A percentile compares a stretch with the other conserved stretches of the same genome.
These are phyloP conservation scores for Athene cunicularia DNA, from an alignment of 2,113 vertebrate species.

Conservation along the genomic window DNA sequence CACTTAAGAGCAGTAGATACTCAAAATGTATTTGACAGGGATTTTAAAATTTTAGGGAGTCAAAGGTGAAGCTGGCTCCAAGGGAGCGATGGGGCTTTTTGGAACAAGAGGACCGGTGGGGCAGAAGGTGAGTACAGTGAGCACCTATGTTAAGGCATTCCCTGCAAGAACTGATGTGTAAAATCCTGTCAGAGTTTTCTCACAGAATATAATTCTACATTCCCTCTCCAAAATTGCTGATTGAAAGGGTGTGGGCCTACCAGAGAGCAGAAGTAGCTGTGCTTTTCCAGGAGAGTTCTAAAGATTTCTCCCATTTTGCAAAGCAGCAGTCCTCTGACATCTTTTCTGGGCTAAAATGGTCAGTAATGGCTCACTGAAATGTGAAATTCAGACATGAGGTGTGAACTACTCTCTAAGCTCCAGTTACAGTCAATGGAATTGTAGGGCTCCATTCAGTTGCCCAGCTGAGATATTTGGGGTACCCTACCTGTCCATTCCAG, in stretches of 20 bases:
- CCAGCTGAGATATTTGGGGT: neutral
- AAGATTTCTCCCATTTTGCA: neutral
- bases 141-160: neutral
- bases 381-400: fast-evolving
- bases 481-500: neutral
- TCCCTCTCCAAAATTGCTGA: neutral
- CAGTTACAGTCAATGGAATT: fast-evolving
- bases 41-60: constrained; percentile 71
- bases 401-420: neutral
- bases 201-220: neutral
- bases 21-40: neutral
- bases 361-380: neutral
- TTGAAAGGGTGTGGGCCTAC: neutral
- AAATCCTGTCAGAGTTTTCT: neutral
- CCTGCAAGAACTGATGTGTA: neutral
- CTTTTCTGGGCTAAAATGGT: neutral
- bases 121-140: constrained; percentile 80
- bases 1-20: fast-evolving
- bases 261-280: neutral
- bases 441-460: neutral
- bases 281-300: neutral
- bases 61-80: constrained; percentile 85
- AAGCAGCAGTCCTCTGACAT: neutral
- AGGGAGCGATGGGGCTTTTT: constrained; percentile 85
- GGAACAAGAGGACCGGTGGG: constrained; percentile 85